Percentiles rank a stretch among this genome's conserved stretches.
These are phyloP conservation scores for Prochilodus magdalenae DNA, from an alignment of 2,113 vertebrate species.

Conservation along the genomic window DNA sequence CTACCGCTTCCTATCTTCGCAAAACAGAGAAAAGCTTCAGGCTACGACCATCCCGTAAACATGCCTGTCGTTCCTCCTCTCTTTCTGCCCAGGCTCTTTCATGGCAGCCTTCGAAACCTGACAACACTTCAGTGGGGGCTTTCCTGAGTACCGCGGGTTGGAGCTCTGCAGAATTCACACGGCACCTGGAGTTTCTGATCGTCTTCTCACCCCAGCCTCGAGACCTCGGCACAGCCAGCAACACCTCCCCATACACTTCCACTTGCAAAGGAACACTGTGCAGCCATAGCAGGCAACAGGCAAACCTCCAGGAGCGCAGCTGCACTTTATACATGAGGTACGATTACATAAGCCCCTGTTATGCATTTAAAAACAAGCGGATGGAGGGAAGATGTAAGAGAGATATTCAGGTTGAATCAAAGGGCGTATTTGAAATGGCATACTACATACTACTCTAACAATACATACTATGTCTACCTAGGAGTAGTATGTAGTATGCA, in stretches of 20 bases:
- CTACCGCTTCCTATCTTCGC: background rate
- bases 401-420: background rate
- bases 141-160: background rate
- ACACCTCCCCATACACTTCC: background rate
- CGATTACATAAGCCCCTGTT: conserved; percentile 15
- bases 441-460: too few relatives aligned
- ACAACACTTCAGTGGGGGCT: background rate
- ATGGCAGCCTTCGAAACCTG: background rate
- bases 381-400: background rate
- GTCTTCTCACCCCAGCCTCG: background rate
- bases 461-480: too few relatives aligned
- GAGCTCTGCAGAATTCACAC: conserved; percentile 8
- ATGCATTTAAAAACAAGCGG: background rate
- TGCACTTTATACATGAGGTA: conserved; percentile 15
- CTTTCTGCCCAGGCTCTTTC: background rate
- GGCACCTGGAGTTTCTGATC: conserved; percentile 14
- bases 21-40: background rate
- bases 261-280: background rate
- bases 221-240: background rate
- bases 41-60: background rate
- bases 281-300: background rate
- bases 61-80: background rate
- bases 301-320: background rate
- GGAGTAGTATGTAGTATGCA: too few relatives aligned
- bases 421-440: too few relatives aligned